Base-by-base conservation (phyloP, 2,888 invertebrate genomes). In the Polydrusus pterygomalis region DNA sequence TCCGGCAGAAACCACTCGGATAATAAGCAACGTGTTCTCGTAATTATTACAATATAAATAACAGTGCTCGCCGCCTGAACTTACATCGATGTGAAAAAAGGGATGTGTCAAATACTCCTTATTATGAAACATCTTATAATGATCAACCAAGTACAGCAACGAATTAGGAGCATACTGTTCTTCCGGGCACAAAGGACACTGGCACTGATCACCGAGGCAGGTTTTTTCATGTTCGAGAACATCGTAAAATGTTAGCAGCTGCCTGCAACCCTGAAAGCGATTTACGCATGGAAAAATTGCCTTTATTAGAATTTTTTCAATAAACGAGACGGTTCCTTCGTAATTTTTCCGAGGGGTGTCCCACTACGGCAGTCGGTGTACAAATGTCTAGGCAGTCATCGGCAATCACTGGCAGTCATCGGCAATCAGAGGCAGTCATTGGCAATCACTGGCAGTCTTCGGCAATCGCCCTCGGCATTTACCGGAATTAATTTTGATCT, bases 201-300 rank as follows among this genome's bases (percentile, higher is more conserved):
- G 20, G 45, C 45, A 63, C 11, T 5, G 18, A 13, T 18, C 9
- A 20, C 45, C 45, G 2, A 43, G 11, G 18, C 63, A 63, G 11
- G 25, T 13, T 20, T 43, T 25, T 63, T 63, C 63, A 8, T 63
- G 63, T 15, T 63, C 45, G 3, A 13, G 11, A 20, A 45, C 25
- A 25, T 63, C 63, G 13, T 40, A 10, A 20, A 40, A 63, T 18
- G 25, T 20, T 13, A 63, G 17, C 63, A 63, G 11, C n/a, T 63
- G 17, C 1, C 13, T 63, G 45, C 63, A 63, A 11, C 63, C 63
- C 11, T 45, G 45, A n/a, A 25, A 63, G 11, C 63, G 43, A 20
- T 63, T 63, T 8, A 63, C n/a, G n/a, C 63, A 63, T 1, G 63
- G 63, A 45, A 63, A 63, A 20, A 63, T 20, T n/a, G 17, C 18